Conservation (phyloP, 2,888 invertebrate species). For the Hemaris fuciformis region DNA sequence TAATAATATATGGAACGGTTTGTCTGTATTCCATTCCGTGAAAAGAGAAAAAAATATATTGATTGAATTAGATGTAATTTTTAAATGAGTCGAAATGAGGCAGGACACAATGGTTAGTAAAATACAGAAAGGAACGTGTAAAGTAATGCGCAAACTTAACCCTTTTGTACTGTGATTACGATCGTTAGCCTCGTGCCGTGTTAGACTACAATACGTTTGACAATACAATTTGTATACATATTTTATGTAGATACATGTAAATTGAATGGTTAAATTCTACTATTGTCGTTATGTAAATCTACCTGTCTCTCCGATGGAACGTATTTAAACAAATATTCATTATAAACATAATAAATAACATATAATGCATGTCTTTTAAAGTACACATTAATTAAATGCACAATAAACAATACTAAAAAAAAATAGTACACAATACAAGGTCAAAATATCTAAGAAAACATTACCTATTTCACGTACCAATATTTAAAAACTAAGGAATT, state of each 20-base stretch:
- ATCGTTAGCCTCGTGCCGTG: constrained; percentile 29
- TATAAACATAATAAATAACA: too few species aligned
- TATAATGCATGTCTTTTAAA: background rate
- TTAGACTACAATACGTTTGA: constrained; percentile 27
- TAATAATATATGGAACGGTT: background rate
- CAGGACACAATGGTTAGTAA: constrained; percentile 29
- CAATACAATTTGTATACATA: constrained; percentile 19
- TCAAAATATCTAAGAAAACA: background rate
- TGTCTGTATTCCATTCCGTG: background rate
- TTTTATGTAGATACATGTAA: constrained; percentile 19
- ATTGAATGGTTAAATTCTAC: constrained; percentile 23
- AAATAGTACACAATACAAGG: background rate
- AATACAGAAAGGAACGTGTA: constrained; percentile 35
- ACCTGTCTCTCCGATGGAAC: background rate
- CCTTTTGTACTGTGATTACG: constrained; percentile 29
- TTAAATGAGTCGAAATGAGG: constrained; percentile 33
- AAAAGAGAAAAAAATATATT: background rate
- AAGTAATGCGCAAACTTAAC: constrained; percentile 32
- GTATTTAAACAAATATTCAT: background rate
- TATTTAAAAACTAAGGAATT: background rate
- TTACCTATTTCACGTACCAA: background rate
- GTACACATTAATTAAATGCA: background rate
- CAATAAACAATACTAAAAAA: background rate
- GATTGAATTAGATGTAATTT: constrained; percentile 5
- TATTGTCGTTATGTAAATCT: constrained; percentile 1